Evolutionary conservation across 2,888 invertebrate genomes (phyloP), one percentile per base, ranked within the genome.

Genomic region (Eurois occulta): DNA sequence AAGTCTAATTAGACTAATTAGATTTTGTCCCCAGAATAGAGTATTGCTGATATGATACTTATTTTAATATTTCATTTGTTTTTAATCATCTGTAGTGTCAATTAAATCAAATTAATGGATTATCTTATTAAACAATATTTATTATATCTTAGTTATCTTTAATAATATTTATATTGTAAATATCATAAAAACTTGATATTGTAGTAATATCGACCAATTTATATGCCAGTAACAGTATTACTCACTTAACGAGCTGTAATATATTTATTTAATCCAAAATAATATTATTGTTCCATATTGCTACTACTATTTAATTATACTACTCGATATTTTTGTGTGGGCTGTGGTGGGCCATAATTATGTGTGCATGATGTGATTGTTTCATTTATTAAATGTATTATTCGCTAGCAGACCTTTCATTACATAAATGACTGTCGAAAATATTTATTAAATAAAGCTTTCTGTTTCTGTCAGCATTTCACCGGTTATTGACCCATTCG

Each of bases 311-410:
- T 52, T 60, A 41, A 65, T 66, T 65, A 28, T 24, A 28, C 28
- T 48, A 43, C 48, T 58, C 35, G 58, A 66, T 58, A 0, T 66
- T 66, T 74, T 66, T 35, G 24, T 66, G 32, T 60, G 41, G 24
- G 7, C 5, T 66, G 75, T 24, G 55, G 46, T 48, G 65, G 55
- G 18, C 4, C 0, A 28, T 72, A 75, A 35, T 81, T 38, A 41
- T 58, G 38, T 46, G 46, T 18, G 43, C 18, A 65, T 58, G 13
- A 16, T 66, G 41, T 41, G 16, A 65, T 58, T 46, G 48, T 75
- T 66, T 16, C 21, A 81, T 78, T 65, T 43, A 78, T 43, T 43
- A n/a, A 62, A 43, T 28, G 35, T 60, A n/a, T 67, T 62, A 76
- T 46, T 68, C 10, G 10, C 28, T 58, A 11, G 21, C 52, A 38